A percentile compares a stretch with the other conserved stretches of the same genome.
phyloP scores from a whole-genome alignment of 2,888 invertebrate genomes.

The Andrena haemorrhoa region DNA sequence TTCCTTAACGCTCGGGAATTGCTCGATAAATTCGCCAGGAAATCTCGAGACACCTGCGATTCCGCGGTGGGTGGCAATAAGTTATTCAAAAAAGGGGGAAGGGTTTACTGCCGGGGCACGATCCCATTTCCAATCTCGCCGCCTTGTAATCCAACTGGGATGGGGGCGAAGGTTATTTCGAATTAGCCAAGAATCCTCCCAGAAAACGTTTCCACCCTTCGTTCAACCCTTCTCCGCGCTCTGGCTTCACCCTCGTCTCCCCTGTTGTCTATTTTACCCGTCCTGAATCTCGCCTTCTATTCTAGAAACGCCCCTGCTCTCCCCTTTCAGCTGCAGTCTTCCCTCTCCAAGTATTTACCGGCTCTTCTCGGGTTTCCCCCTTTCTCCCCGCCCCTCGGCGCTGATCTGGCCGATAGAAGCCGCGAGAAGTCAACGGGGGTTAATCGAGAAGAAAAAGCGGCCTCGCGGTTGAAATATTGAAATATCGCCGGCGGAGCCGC shows the following conservation, averaged over 20 bases:
- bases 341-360: slow-evolving; percentile 9
- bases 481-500: slow-evolving; percentile 46
- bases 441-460: slow-evolving; percentile 47
- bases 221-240: slow-evolving; percentile 18
- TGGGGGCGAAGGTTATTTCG: slow-evolving; percentile 56
- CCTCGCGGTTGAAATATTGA: slow-evolving; percentile 51
- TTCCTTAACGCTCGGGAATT: slow-evolving; percentile 41
- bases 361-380: background rate
- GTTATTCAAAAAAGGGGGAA: slow-evolving; percentile 62
- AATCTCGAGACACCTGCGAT: slow-evolving; percentile 54
- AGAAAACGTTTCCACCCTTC: slow-evolving; percentile 61
- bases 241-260: background rate
- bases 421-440: slow-evolving; percentile 14
- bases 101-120: slow-evolving; percentile 41
- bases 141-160: slow-evolving; percentile 48
- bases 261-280: slow-evolving; percentile 7
- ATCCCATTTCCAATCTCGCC: slow-evolving; percentile 63
- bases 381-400: background rate
- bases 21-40: slow-evolving; percentile 45
- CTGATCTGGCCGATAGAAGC: background rate
- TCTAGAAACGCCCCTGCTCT: background rate
- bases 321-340: background rate
- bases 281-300: background rate
- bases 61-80: slow-evolving; percentile 29
- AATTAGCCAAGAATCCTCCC: slow-evolving; percentile 71